Evolutionary conservation across 2,797 vertebrate genomes (phyloP), one percentile per base, ranked within the genome.

Genomic region (Brotula barbata): DNA sequence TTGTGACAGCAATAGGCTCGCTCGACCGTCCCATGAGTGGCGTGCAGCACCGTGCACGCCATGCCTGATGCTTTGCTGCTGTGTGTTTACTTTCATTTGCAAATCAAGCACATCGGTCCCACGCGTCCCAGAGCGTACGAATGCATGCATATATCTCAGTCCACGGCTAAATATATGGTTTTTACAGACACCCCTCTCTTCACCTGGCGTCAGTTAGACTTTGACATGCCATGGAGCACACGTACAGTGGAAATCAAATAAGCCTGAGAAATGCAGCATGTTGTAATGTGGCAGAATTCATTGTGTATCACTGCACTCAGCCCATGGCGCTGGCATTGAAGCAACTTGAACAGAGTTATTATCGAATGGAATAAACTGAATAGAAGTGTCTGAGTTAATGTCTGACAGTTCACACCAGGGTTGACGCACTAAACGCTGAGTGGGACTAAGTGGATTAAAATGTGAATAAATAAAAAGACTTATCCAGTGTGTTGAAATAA

Each of bases 401-500:
- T 58, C 41, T 69, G 56, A 43, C 52, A 57, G 34, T 44, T 77
- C 14, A 36, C 31, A 47, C 19, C n/a, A 16, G 16, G 20, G 39
- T 52, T 58, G 17, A 66, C 72, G 61, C 54, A 72, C 13, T 28
- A 36, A 67, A 21, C 45, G 31, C 25, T 64, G 50, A 68, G 75
- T 56, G 54, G 45, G 66, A 51, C 43, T 1, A 25, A 66, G 41
- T 20, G 46, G 62, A 68, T 62, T 65, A 60, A 68, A 73, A 48
- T 55, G 49, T 81, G 74, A 64, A 56, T 58, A 65, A 77, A 72
- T 58, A 64, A 73, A 52, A 74, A 56, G 16, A 33, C 56, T 71
- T 67, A 73, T 39, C 34, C 70, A 71, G 74, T 65, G 75, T 80
- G 73, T 68, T 36, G 70, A 78, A 75, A 48, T 76, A 55, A 54